Evolutionary conservation across 2,888 invertebrate genomes (phyloP), one percentile per base, ranked within the genome.

Genomic region (Xanthorhoe spadicearia): DNA sequence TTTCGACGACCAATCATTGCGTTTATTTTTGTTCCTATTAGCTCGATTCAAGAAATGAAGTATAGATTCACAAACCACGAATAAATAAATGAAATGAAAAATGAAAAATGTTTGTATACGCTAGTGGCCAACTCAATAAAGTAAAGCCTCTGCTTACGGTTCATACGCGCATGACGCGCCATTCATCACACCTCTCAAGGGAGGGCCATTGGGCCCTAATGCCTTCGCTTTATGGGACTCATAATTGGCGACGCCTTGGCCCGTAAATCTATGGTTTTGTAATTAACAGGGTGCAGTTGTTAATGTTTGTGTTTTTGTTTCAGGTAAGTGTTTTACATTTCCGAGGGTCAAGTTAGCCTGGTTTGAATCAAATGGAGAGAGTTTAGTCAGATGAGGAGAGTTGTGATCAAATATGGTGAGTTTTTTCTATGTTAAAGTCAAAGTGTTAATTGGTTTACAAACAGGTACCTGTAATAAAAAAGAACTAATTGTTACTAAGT

Each of bases 221-320:
- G 68, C 68, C 67, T 68, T 60, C 85, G 80, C 84, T 89, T 87
- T 88, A 87, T 88, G 87, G 84, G 83, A 81, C 84, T 79, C 82
- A 81, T 86, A 86, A 87, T 88, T 84, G 85, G 83, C 79, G 76
- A 77, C 77, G 75, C 70, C 74, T 75, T 74, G 77, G 77, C 74
- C 69, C 75, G 74, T 72, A 73, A 75, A 79, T 80, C 81, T 78
- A 76, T 74, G 75, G 71, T 77, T 78, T 74, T 78, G 78, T 84
- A 83, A 85, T 85, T 86, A 84, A 83, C 83, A 77, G 70, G 73
- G 72, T 69, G 75, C 75, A 73, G 75, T 77, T 77, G 80, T 78
- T 81, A 83, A 74, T 78, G 71, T 77, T 71, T 74, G 50, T 77
- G 76, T 79, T 80, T 81, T 83, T 81, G 84, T 88, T 88, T 71